Conservation (phyloP, 2,888 invertebrate genomes). For the Corythucha ciliata region DNA sequence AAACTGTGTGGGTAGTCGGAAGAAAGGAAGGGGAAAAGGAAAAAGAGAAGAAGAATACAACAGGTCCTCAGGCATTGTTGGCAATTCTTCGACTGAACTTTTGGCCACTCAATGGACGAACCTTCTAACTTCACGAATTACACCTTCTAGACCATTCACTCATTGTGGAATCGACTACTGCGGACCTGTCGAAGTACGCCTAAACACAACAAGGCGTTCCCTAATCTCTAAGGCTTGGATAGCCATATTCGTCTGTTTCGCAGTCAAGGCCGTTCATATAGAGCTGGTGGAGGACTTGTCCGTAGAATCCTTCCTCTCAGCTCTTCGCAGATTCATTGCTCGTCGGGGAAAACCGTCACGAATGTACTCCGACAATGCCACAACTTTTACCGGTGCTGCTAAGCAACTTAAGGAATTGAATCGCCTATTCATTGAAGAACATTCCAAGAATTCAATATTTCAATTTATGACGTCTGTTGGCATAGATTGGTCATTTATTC, state of each 20-base stretch:
- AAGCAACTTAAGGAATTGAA: conserved; percentile 24
- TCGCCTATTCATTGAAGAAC: too few species aligned
- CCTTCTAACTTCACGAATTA: conserved; percentile 33
- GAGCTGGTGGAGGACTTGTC: conserved; percentile 34
- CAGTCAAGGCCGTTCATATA: conserved; percentile 36
- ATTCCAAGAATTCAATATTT: not conserved
- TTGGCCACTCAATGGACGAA: conserved; percentile 20
- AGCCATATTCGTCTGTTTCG: conserved; percentile 35
- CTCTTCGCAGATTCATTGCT: conserved; percentile 34
- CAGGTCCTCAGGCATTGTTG: not conserved
- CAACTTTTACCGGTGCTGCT: conserved; percentile 35
- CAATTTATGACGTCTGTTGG: conserved; percentile 8
- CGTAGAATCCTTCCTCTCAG: conserved; percentile 31
- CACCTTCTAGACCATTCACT: conserved; percentile 33
- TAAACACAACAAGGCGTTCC: conserved; percentile 28
- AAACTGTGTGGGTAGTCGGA: too few species aligned
- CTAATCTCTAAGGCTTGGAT: conserved; percentile 25
- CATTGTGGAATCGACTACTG: conserved; percentile 36
- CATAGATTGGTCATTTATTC: conserved; percentile 33
- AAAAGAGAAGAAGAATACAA: too few species aligned
- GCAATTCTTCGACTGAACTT: not conserved
- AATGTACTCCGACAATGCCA: conserved; percentile 36
- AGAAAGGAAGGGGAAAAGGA: too few species aligned
- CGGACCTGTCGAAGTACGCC: conserved; percentile 34
- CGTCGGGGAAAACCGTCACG: conserved; percentile 31